phyloP scores from a whole-genome alignment of 2,888 invertebrate species.

The Drosophila pegasa region DNA sequence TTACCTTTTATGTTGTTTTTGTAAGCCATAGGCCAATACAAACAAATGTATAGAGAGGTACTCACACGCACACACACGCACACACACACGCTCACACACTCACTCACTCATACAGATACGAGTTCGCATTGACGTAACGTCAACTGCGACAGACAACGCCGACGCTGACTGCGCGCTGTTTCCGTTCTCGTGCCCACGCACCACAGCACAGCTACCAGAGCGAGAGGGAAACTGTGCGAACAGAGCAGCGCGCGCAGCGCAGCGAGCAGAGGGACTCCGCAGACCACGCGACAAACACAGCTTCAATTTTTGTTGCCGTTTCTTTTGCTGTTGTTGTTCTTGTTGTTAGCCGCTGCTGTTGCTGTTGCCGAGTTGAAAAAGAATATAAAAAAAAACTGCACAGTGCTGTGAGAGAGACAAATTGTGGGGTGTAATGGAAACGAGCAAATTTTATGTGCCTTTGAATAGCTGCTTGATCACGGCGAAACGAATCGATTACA shows the following conservation, averaged over 20 bases:
- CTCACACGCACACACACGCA: slow-evolving; percentile 13
- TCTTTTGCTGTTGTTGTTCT: slow-evolving; percentile 32
- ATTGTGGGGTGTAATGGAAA: slow-evolving; percentile 50
- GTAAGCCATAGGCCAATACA: slow-evolving; percentile 51
- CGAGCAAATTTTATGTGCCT: slow-evolving; percentile 60
- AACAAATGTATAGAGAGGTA: slow-evolving; percentile 27
- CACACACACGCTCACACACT: slow-evolving; percentile 12
- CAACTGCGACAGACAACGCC: slow-evolving; percentile 57
- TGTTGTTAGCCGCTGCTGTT: slow-evolving; percentile 20
- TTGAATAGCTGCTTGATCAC: slow-evolving; percentile 63
- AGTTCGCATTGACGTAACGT: slow-evolving; percentile 73
- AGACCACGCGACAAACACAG: slow-evolving; percentile 63
- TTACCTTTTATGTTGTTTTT: slow-evolving; percentile 74
- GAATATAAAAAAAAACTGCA: slow-evolving; percentile 22
- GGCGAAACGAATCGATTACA: slow-evolving; percentile 62
- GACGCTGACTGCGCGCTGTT: slow-evolving; percentile 63
- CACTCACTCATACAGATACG: slow-evolving; percentile 10
- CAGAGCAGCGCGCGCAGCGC: slow-evolving; percentile 7
- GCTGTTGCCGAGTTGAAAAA: slow-evolving; percentile 23
- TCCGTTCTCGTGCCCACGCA: slow-evolving; percentile 80
- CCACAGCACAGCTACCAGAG: slow-evolving; percentile 31
- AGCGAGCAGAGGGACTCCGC: slow-evolving; percentile 17
- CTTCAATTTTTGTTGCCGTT: slow-evolving; percentile 37
- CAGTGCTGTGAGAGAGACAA: slow-evolving; percentile 30
- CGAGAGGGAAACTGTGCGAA: slow-evolving; percentile 3